These are phyloP conservation scores for Tanypteryx hageni DNA, from an alignment of 2,888 invertebrate genomes.

Conservation along the genomic window DNA sequence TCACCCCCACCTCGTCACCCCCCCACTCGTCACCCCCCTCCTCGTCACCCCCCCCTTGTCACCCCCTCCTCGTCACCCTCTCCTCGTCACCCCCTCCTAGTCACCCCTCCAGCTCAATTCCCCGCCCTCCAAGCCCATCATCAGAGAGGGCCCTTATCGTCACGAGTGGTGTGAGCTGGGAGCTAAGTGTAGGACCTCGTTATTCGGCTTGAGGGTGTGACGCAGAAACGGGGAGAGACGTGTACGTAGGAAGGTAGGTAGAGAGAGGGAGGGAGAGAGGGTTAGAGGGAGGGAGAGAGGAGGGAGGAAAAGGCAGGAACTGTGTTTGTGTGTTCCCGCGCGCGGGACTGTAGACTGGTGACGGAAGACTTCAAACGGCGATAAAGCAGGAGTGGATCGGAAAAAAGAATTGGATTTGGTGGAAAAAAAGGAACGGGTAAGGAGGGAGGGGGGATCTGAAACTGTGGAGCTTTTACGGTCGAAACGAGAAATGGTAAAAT, in stretches of 20 bases:
- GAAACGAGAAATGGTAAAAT: too few relatives aligned
- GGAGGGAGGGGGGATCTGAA: too few relatives aligned
- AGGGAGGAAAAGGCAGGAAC: too few relatives aligned
- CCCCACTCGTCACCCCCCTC: background rate
- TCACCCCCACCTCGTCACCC: background rate
- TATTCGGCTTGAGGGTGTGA: background rate
- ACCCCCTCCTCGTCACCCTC: too few relatives aligned
- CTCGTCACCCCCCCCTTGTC: background rate
- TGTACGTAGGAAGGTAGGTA: background rate
- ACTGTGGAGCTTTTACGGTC: too few relatives aligned
- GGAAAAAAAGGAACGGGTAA: too few relatives aligned
- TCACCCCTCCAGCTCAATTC: background rate
- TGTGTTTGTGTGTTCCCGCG: too few relatives aligned
- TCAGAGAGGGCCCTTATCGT: background rate
- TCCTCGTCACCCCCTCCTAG: background rate
- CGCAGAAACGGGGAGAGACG: background rate
- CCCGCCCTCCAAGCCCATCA: background rate
- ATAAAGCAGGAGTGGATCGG: too few relatives aligned
- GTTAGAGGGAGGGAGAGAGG: background rate
- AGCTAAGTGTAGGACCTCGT: conserved; percentile 6
- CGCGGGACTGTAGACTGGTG: too few relatives aligned
- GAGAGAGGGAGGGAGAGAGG: background rate
- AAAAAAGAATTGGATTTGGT: too few relatives aligned
- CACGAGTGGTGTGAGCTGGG: background rate
- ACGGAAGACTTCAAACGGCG: too few relatives aligned